Conservation (phyloP, 2,113 vertebrate species). For the Echinops telfairi region DNA sequence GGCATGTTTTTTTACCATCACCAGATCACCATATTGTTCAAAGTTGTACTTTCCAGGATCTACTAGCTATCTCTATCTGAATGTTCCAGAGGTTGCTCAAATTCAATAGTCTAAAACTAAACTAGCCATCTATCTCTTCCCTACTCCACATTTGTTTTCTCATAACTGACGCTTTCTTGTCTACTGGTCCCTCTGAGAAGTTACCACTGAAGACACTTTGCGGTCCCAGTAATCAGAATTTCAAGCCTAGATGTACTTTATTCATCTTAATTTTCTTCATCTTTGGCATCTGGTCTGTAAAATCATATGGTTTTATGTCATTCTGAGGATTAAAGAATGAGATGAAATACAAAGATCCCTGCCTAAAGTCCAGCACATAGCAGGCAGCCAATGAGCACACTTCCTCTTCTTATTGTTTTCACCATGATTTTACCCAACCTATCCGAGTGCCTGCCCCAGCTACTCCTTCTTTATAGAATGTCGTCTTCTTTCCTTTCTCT, state of each 20-base stretch:
- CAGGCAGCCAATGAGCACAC: background rate
- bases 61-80: background rate
- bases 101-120: background rate
- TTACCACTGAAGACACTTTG: background rate
- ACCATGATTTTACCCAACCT: background rate
- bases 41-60: background rate
- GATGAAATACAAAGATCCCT: background rate
- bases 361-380: background rate
- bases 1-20: background rate
- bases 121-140: no score
- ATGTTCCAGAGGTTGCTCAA: background rate
- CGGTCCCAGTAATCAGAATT: background rate
- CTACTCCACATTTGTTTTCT: background rate
- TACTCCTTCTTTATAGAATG: background rate
- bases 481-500: background rate
- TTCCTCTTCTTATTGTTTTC: background rate
- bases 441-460: background rate
- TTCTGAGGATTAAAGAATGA: slow-evolving; percentile 42
- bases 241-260: background rate
- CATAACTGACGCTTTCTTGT: no score
- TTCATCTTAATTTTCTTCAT: slow-evolving; percentile 14
- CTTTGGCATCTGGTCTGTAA: slow-evolving; percentile 24
- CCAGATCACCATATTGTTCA: background rate
- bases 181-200: background rate
- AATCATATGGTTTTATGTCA: background rate